Evolutionary conservation across 2,888 invertebrate species (phyloP).

Genomic region (Lithosia quadra): DNA sequence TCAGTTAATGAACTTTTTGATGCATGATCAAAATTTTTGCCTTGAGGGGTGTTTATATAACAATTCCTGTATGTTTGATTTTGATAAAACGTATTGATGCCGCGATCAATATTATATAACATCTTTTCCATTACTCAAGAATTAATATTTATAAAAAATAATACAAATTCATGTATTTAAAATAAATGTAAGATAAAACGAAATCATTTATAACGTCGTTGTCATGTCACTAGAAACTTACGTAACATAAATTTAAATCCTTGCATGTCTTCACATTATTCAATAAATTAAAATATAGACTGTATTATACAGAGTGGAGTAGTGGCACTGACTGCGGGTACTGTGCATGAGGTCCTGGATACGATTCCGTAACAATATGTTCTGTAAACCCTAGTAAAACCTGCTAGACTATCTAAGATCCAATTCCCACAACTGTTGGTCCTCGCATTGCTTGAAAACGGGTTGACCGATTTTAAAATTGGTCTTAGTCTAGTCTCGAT

Average conservation of each 20-base stretch:
- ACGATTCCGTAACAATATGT: too few relatives aligned
- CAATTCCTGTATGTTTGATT: not conserved
- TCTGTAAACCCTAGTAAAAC: too few relatives aligned
- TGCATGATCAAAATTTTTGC: too few relatives aligned
- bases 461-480: too few relatives aligned
- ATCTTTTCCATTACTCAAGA: slow-evolving; percentile 4
- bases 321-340: not conserved
- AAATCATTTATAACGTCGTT: not conserved
- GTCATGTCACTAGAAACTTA: not conserved
- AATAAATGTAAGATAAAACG: not conserved
- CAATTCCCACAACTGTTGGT: too few relatives aligned
- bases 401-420: too few relatives aligned
- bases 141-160: not conserved
- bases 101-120: not conserved
- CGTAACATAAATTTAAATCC: not conserved
- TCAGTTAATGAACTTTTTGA: too few relatives aligned
- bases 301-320: not conserved
- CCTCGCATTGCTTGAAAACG: too few relatives aligned
- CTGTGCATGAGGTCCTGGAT: not conserved
- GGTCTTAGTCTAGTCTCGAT: too few relatives aligned
- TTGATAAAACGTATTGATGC: too few relatives aligned
- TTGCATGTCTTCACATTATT: not conserved
- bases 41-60: not conserved
- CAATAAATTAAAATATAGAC: not conserved
- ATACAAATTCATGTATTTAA: not conserved